Evolutionary conservation across 1,140 invertebrate genomes (phyloP).

Genomic region (Drosophila ogumai): DNA sequence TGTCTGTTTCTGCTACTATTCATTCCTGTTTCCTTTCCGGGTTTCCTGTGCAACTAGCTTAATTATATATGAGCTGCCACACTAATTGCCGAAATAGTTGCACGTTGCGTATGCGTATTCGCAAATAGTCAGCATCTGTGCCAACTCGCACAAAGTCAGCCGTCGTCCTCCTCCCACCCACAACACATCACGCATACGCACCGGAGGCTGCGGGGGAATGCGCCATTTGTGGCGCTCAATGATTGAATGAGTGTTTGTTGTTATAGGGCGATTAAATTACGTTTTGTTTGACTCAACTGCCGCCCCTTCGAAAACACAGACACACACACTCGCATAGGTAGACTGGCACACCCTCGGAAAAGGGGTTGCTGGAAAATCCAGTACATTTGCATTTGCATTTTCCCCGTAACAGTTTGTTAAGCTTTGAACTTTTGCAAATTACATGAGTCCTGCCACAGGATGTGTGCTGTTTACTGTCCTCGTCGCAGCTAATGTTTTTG

Average conservation of each 20-base stretch:
- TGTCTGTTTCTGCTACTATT: slow-evolving; percentile 18
- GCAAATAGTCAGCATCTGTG: slow-evolving; percentile 14
- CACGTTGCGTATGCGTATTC: slow-evolving; percentile 55
- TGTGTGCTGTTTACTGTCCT: slow-evolving; percentile 55
- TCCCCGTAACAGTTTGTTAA: slow-evolving; percentile 76
- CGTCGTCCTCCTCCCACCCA: not conserved
- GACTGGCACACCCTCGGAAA: slow-evolving; percentile 3
- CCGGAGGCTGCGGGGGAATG: slow-evolving; percentile 18
- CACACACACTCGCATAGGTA: slow-evolving; percentile 1
- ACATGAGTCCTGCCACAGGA: slow-evolving; percentile 77
- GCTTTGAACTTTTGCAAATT: slow-evolving; percentile 82
- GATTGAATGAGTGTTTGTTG: slow-evolving; percentile 57
- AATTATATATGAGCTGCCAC: slow-evolving; percentile 47
- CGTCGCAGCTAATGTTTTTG: slow-evolving; percentile 24
- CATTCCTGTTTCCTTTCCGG: slow-evolving; percentile 36
- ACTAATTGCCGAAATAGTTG: slow-evolving; percentile 56
- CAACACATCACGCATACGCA: slow-evolving; percentile 33
- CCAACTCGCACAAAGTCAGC: not conserved
- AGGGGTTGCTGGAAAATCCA: slow-evolving; percentile 30
- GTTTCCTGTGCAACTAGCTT: slow-evolving; percentile 30
- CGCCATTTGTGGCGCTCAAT: slow-evolving; percentile 53
- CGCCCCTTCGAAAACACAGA: slow-evolving; percentile 8
- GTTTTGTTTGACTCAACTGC: slow-evolving; percentile 55
- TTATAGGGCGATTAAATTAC: slow-evolving; percentile 61
- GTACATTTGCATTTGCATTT: slow-evolving; percentile 77